Base-by-base conservation (phyloP, 2,888 invertebrate species). In the Blastobasis lacticolella region DNA sequence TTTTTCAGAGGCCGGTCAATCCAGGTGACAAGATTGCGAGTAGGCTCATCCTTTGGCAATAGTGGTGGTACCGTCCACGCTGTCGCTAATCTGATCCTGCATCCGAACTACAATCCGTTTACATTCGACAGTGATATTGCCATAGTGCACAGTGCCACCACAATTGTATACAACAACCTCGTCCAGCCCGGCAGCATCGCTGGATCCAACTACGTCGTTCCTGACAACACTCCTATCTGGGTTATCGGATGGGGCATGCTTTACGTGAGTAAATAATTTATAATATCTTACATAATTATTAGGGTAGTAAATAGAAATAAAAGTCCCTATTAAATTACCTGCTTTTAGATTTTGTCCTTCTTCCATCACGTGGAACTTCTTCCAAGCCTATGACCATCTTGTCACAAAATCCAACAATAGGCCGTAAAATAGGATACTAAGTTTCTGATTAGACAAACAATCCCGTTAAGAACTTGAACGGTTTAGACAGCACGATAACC, bases 211-310 rank as follows among this genome's bases (percentile, higher is more conserved):
- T 81, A 78, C 55, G 60, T 63, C 9, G 54, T 78, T 0, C 56
- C 52, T 8, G 77, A 78, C 53, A 70, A 73, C 54, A 63, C 70
- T 49, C 57, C 60, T 4, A 71, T 78, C 0, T 76, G 69, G 71
- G 75, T 75, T 40, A 59, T 67, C 38, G 79, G 81, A 58, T 81
- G 78, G 79, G 81, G 80, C 1, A 37, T 55, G n/a, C 66, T 60
- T 38, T 53, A 53, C 4, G 78, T 79, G 61, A 72, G 75, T 70
- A 36, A n/a, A 23, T 69, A 9, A 46, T 10, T 36, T 45, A n/a
- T 45, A 2, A 23, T 23, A 23, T 23, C 23, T 23, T 2, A 23
- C 23, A 23, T 23, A 23, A 23, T 23, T 2, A 23, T 23, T 23
- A 23, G 23, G 23, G 23, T 23, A 23, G 23, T 3, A 23, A 23